Evolutionary conservation across 2,888 invertebrate species (phyloP).

Genomic region (Fabriciana adippe): DNA sequence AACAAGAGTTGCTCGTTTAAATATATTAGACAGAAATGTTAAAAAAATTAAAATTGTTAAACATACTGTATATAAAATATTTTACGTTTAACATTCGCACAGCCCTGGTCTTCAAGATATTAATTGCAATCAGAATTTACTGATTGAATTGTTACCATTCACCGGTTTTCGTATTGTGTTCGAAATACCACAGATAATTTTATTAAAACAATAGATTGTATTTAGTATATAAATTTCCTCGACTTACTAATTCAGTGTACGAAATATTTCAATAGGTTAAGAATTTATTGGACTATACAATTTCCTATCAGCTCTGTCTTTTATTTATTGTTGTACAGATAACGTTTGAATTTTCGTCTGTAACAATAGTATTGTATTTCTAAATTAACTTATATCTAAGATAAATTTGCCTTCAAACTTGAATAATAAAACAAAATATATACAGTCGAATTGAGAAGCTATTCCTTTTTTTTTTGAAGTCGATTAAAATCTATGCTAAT

Average conservation of each 20-base stretch:
- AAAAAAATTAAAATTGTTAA: no score
- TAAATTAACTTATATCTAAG: conserved; percentile 8
- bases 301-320: conserved; percentile 17
- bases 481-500: no score
- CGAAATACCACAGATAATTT: conserved; percentile 33
- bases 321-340: conserved; percentile 25
- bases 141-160: conserved; percentile 42
- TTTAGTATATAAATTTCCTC: conserved; percentile 34
- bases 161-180: conserved; percentile 32
- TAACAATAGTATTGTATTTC: background rate
- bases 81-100: background rate
- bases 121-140: conserved; percentile 27
- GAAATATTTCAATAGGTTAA: conserved; percentile 23
- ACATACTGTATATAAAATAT: no score
- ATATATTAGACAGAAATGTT: no score
- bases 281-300: conserved; percentile 21
- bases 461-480: no score
- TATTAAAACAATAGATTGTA: conserved; percentile 34
- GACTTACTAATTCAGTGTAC: conserved; percentile 28
- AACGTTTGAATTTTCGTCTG: conserved; percentile 5
- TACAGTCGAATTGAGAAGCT: no score
- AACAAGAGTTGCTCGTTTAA: no score
- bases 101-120: conserved; percentile 36
- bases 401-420: no score
- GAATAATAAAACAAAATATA: no score